Evolutionary conservation across 2,113 vertebrate species (phyloP).

Genomic region (Tinamus guttatus): DNA sequence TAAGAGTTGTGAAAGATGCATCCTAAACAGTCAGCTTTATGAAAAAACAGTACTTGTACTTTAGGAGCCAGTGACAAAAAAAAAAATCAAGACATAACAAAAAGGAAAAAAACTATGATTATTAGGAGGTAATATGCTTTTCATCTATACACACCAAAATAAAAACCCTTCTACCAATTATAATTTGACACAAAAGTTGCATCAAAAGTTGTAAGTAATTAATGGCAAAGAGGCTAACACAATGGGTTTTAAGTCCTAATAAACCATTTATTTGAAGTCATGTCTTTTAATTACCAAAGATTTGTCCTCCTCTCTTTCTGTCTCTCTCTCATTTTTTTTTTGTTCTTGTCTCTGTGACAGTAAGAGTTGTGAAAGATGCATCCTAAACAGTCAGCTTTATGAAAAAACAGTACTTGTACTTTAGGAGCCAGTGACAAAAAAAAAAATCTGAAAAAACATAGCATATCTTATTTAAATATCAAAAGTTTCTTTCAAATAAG

Average conservation of each 20-base stretch:
- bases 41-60: no score
- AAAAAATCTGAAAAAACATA: neutral
- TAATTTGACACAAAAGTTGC: neutral
- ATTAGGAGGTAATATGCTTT: neutral
- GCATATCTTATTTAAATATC: neutral
- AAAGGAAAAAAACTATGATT: no score
- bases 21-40: no score
- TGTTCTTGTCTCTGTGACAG: neutral
- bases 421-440: neutral
- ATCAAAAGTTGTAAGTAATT: neutral
- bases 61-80: no score
- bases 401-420: neutral
- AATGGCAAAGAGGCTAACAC: neutral
- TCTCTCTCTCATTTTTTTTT: no score
- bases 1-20: neutral
- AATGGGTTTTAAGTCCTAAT: neutral
- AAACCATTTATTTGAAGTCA: neutral
- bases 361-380: neutral
- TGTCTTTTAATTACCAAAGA: neutral
- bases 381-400: neutral
- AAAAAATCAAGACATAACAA: no score
- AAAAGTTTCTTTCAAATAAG: neutral
- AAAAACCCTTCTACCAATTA: neutral
- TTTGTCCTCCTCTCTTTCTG: no score
- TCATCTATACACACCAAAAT: neutral